phyloP scores from a whole-genome alignment of 2,113 vertebrate genomes.

The Antennarius striatus region DNA sequence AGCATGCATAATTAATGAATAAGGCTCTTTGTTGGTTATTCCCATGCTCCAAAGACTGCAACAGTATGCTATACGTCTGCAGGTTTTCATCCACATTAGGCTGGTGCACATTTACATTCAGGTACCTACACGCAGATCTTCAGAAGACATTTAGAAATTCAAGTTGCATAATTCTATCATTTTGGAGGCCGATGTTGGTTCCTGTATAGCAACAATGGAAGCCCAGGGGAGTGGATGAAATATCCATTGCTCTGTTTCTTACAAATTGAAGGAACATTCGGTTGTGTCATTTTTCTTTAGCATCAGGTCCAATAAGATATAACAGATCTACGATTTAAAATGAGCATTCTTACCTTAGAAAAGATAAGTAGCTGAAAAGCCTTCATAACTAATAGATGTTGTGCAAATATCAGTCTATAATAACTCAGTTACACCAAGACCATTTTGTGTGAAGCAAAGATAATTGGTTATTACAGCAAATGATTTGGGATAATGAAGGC shows the following conservation, averaged over 20 bases:
- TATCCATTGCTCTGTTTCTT: not conserved
- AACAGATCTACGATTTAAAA: not conserved
- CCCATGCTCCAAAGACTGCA: constrained; percentile 11
- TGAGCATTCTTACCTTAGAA: not conserved
- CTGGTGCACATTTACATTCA: constrained; percentile 15
- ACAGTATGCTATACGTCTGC: constrained; percentile 3
- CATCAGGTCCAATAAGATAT: too few relatives aligned
- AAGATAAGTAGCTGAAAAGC: not conserved
- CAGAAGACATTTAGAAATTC: constrained; percentile 1
- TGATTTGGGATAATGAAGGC: too few relatives aligned
- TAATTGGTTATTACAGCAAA: too few relatives aligned
- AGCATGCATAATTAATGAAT: constrained; percentile 24
- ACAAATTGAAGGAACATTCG: not conserved
- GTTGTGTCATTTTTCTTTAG: too few relatives aligned
- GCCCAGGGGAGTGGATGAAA: not conserved
- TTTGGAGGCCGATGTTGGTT: not conserved
- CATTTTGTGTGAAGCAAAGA: too few relatives aligned
- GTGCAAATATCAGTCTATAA: not conserved
- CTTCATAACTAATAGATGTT: not conserved
- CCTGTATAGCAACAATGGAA: not conserved
- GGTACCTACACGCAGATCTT: not conserved
- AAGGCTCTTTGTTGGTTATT: constrained; percentile 33
- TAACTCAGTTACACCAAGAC: not conserved
- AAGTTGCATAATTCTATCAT: not conserved
- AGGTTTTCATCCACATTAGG: not conserved